Evolutionary conservation across 2,113 vertebrate genomes (phyloP), one percentile per base, ranked within the genome.

Genomic region (Cnemophilus loriae): DNA sequence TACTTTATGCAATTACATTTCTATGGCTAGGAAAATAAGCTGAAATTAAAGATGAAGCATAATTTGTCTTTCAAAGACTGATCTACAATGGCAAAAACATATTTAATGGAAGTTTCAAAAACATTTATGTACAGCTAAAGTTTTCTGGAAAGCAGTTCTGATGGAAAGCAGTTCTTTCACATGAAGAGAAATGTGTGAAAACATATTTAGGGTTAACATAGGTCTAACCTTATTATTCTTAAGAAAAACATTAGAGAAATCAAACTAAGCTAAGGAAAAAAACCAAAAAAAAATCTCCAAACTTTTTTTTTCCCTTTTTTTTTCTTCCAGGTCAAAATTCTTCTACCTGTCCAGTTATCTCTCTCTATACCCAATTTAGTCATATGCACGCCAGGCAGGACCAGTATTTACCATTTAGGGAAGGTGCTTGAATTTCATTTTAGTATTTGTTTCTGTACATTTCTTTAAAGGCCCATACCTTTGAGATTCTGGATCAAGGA

Each of bases 301-400:
- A 27, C 0, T 2, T 4, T 17, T 20, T 30, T 37, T 6, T 2
- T 19, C 5, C 7, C 5, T 7, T 21, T 23, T 6, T 15, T 22
- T 23, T 74, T 15, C n/a, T 21, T 10, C 13, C 14, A 61, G 3
- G 10, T 52, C 28, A 61, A 24, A 23, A 67, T 69, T 17, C 8
- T 81, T 79, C 26, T 56, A 2, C 47, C 6, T 44, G 3, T 44
- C 61, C 52, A 42, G 11, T 17, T 41, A 18, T 21, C 16, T 93
- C 4, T n/a, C 28, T 69, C 41, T 64, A 5, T 37, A 37, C 16
- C 5, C 50, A 39, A 20, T 59, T 70, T 39, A 84, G 8, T 50
- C 8, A 13, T 15, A 23, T 33, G 15, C 9, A 39, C 30, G 8
- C 12, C 42, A 75, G 12, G 16, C 11, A 87, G 47, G 14, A 81